Percentiles rank a stretch among this genome's conserved stretches.
Evolutionary conservation across 2,888 invertebrate genomes (phyloP).

Genomic region (Linnaemya vulpina): DNA sequence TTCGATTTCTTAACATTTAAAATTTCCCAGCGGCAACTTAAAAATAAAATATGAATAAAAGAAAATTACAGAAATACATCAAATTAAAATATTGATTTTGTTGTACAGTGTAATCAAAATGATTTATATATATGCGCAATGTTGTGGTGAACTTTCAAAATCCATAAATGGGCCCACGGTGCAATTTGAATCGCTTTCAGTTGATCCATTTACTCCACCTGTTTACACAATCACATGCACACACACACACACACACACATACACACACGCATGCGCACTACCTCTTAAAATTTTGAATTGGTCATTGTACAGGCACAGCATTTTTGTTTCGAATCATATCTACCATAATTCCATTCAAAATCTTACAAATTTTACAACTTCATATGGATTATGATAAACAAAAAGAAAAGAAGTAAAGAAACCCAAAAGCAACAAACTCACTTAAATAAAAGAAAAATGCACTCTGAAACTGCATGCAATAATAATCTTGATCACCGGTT

Average conservation of each 20-base stretch:
- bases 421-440: constrained; percentile 6
- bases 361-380: constrained; percentile 26
- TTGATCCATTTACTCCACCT: constrained; percentile 43
- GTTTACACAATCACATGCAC: too few relatives aligned
- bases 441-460: background rate
- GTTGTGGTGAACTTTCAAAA: background rate
- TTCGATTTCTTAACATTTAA: too few relatives aligned
- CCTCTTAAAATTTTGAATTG: constrained; percentile 12
- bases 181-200: constrained; percentile 32
- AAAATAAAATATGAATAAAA: too few relatives aligned
- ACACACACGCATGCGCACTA: background rate
- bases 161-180: constrained; percentile 8
- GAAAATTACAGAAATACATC: too few relatives aligned
- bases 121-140: background rate
- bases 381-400: background rate
- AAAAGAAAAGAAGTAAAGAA: background rate
- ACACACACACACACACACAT: background rate
- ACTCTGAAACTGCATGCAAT: constrained; percentile 23
- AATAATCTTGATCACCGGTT: constrained; percentile 51
- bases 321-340: constrained; percentile 21
- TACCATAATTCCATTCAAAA: constrained; percentile 3
- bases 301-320: constrained; percentile 42
- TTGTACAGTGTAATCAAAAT: background rate
- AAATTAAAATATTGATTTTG: too few relatives aligned
- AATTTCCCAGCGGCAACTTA: too few relatives aligned